These are phyloP conservation scores for Aphis craccivora DNA, from an alignment of 1,140 invertebrate genomes.

Conservation along the genomic window DNA sequence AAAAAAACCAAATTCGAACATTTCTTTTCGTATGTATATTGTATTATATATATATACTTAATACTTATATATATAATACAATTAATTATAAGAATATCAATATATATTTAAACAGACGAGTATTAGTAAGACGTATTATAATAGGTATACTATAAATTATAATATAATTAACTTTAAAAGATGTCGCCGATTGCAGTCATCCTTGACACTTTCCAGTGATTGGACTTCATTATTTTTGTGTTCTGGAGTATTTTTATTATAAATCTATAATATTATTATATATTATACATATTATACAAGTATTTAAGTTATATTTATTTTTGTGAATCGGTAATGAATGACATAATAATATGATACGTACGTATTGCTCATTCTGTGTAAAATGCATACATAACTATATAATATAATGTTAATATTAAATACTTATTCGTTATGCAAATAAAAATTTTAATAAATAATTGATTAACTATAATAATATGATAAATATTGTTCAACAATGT, in stretches of 20 bases:
- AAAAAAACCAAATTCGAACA: not conserved
- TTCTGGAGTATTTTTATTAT: not conserved
- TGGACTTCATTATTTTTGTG: not conserved
- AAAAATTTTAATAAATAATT: constrained; percentile 33
- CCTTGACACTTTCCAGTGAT: not conserved
- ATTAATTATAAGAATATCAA: not conserved
- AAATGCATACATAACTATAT: not conserved
- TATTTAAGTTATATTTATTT: constrained; percentile 15
- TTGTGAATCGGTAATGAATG: not conserved
- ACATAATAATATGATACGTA: not conserved
- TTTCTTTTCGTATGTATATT: not conserved
- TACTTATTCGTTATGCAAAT: not conserved
- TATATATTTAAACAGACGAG: not conserved
- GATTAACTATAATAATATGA: not conserved
- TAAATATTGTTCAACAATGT: not conserved
- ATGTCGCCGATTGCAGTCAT: not conserved
- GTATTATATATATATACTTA: not conserved
- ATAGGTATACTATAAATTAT: not conserved
- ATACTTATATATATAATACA: not conserved
- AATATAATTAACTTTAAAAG: not conserved
- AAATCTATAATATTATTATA: not conserved
- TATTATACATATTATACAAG: not conserved
- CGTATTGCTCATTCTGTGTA: constrained; percentile 1
- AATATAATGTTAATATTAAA: not conserved
- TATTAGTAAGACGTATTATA: not conserved